Evolutionary conservation across 2,113 vertebrate genomes (phyloP), one percentile per base, ranked within the genome.

Genomic region (Terrapene triunguis): DNA sequence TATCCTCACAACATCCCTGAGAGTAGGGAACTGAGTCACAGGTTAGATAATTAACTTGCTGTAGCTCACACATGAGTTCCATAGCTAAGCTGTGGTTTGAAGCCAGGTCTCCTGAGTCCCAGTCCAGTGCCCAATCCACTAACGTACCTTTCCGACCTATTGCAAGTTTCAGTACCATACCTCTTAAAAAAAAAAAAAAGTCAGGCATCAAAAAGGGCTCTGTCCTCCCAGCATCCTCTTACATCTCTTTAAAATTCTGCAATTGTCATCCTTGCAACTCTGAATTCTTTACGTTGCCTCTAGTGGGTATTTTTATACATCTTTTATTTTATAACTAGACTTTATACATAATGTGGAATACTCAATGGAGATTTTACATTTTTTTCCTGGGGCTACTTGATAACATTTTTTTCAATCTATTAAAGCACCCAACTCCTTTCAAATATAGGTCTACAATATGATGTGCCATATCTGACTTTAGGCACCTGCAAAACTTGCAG

Each of bases 251-350:
- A 14, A 47, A 35, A 69, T 79, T 94, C 47, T 21, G 62, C 53
- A n/a, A 21, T 38, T 79, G 62, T 69, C 38, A 2, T 47, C 47
- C 42, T 69, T 85, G 25, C 24, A 50, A 10, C 54, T 87, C 82
- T 79, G 22, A 4, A 55, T 2, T 59, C 81, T 51, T 93, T 83
- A 79, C 74, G 51, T 92, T 92, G 81, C 57, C 84, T 96, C 95
- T 80, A 11, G 27, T 29, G 65, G 17, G 3, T n/a, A 54, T 94
- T 94, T 93, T 89, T 84, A n/a, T 55, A 72, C n/a, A 72, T 96
- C 81, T 96, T 72, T 17, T 95, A 92, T 78, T 62, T 27, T 59
- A 87, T 17, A 84, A 65, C 74, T 93, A 80, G 38, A 22, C 91
- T 94, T 93, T 88, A 13, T 29, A 17, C 29, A 17, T 25, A 69